Conservation (phyloP, 2,797 vertebrate genomes). For the Leptatherina wallacei region DNA sequence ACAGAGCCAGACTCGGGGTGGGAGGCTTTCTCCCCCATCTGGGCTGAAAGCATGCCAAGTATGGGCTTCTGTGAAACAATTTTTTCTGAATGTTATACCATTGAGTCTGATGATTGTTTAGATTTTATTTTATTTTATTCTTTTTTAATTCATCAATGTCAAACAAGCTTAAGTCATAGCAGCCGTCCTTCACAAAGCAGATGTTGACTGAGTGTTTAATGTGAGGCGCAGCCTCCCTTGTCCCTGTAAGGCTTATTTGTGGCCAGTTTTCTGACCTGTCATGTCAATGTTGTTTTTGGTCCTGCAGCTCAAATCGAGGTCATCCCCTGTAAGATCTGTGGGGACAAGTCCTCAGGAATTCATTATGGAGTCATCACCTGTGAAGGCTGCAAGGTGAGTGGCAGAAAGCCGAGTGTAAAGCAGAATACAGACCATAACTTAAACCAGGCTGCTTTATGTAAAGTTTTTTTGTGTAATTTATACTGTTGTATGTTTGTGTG, state of each 20-base stretch:
- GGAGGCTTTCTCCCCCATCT: not conserved
- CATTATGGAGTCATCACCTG: constrained; percentile 96
- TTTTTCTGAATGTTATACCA: constrained; percentile 12
- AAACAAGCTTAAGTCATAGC: not conserved
- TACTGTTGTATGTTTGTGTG: constrained; percentile 3
- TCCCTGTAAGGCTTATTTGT: not conserved
- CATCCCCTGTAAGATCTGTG: constrained; percentile 95
- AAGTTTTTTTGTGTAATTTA: constrained; percentile 9
- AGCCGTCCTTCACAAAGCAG: not conserved
- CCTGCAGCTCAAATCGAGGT: constrained; percentile 92
- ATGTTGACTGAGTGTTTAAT: constrained; percentile 5
- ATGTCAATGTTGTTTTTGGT: constrained; percentile 13
- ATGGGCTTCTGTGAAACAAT: constrained; percentile 15
- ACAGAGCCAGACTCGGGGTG: not conserved
- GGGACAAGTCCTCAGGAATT: constrained; percentile 95
- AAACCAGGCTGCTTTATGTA: not conserved
- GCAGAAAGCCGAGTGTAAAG: not conserved
- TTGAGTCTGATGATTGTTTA: constrained; percentile 13
- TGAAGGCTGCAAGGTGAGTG: constrained; percentile 93
- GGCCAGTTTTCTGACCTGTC: constrained; percentile 33
- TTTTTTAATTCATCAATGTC: not conserved
- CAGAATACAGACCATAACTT: not conserved
- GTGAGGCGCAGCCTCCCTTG: not conserved
- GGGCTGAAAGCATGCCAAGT: constrained; percentile 20
- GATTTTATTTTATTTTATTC: not conserved